These are phyloP conservation scores for Urophycis tenuis DNA, from an alignment of 2,797 vertebrate species.

Conservation along the genomic window DNA sequence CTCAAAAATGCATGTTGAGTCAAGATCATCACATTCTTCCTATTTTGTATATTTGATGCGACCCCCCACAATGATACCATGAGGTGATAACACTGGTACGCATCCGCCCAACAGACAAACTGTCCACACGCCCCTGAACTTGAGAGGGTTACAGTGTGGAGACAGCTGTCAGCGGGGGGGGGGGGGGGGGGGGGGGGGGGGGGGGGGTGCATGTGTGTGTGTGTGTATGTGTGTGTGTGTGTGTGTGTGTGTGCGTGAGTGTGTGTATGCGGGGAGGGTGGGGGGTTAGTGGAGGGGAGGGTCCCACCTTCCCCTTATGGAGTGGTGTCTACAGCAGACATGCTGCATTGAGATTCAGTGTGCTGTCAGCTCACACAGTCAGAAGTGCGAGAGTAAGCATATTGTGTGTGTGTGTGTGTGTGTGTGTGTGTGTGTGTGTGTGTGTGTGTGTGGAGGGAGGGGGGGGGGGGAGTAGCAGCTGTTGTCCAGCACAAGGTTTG, in stretches of 20 bases:
- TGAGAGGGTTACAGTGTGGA: slow-evolving; percentile 55
- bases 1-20: too few relatives aligned
- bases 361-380: slow-evolving; percentile 40
- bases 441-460: slow-evolving; percentile 8
- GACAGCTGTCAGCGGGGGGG: slow-evolving; percentile 61
- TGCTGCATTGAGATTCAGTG: slow-evolving; percentile 24
- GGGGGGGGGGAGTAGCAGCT: slow-evolving; percentile 59
- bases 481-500: slow-evolving; percentile 73
- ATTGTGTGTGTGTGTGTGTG: slow-evolving; percentile 6
- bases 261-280: slow-evolving; percentile 25
- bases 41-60: too few relatives aligned
- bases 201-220: too few relatives aligned
- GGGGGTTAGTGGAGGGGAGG: slow-evolving; percentile 14
- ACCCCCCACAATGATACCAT: too few relatives aligned
- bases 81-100: too few relatives aligned
- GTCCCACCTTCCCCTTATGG: too few relatives aligned
- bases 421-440: slow-evolving; percentile 10
- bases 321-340: slow-evolving; percentile 1
- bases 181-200: slow-evolving; percentile 23
- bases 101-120: background rate
- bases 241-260: too few relatives aligned
- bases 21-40: too few relatives aligned
- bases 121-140: slow-evolving; percentile 33
- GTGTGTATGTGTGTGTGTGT: too few relatives aligned
- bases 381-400: slow-evolving; percentile 19